Percentiles rank a stretch among this genome's conserved stretches.
Evolutionary conservation across 2,797 vertebrate species (phyloP).

Genomic region (Fistularia commersonii): DNA sequence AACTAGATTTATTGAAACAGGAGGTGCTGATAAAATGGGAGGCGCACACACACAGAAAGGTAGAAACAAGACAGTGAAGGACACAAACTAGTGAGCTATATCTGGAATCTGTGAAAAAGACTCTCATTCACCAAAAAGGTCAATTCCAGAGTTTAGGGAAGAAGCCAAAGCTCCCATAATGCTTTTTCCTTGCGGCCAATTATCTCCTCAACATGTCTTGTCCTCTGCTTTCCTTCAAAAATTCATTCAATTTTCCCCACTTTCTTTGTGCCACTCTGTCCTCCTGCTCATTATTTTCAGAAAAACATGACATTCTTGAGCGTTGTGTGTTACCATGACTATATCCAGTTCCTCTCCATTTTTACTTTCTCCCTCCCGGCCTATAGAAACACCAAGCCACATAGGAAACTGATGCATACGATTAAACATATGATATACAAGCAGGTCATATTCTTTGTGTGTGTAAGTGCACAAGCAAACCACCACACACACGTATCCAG

Average conservation of each 20-base stretch:
- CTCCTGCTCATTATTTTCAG: constrained; percentile 25
- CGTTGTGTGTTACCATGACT: constrained; percentile 9
- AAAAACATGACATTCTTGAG: constrained; percentile 14
- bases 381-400: too few relatives aligned
- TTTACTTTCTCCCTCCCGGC: constrained; percentile 10
- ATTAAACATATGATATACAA: too few relatives aligned
- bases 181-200: constrained; percentile 33
- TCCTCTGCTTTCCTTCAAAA: constrained; percentile 8
- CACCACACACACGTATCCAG: too few relatives aligned
- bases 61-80: constrained; percentile 2
- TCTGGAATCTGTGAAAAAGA: neutral
- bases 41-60: neutral
- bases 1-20: constrained; percentile 33
- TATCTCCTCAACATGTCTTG: constrained; percentile 21
- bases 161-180: constrained; percentile 6
- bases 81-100: constrained; percentile 1
- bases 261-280: constrained; percentile 12
- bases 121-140: constrained; percentile 31
- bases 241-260: constrained; percentile 4
- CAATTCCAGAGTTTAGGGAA: constrained; percentile 29
- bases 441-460: too few relatives aligned
- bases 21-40: neutral
- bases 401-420: too few relatives aligned
- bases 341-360: neutral
- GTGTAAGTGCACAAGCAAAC: too few relatives aligned